A percentile compares a stretch with the other conserved stretches of the same genome.
Conservation (phyloP, 2,113 vertebrate genomes). For the Axis porcinus region DNA sequence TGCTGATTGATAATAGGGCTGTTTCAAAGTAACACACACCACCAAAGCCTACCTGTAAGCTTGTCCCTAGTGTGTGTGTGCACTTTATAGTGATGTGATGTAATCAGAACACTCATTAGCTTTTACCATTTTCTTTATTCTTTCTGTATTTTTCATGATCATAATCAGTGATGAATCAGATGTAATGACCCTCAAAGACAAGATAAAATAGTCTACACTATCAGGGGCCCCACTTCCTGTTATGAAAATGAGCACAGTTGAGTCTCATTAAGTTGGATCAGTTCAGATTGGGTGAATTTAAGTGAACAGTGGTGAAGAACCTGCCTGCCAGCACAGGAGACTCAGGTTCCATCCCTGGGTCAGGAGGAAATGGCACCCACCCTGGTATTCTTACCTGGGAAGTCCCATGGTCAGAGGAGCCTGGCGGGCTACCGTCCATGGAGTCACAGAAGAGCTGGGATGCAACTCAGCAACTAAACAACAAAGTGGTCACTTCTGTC, state of each 20-base stretch:
- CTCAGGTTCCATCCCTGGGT: background rate
- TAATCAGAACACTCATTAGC: background rate
- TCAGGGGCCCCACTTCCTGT: background rate
- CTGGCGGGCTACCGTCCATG: background rate
- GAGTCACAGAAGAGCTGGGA: background rate
- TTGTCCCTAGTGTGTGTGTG: background rate
- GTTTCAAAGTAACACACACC: background rate
- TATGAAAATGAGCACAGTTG: background rate
- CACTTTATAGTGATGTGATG: background rate
- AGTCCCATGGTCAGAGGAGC: background rate
- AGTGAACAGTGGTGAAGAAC: background rate
- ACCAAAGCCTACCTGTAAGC: background rate
- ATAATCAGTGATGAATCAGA: conserved; percentile 26
- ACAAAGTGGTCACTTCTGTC: background rate
- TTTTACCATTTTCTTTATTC: background rate
- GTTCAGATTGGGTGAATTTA: conserved; percentile 25
- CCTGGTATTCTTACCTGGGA: background rate
- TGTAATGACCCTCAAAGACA: background rate
- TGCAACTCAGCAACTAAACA: background rate
- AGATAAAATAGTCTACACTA: background rate
- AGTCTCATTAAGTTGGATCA: conserved; percentile 22
- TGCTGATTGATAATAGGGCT: conserved; percentile 13
- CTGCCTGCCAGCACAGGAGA: background rate
- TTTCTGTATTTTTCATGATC: background rate
- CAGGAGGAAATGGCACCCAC: background rate